phyloP scores from a whole-genome alignment of 2,113 vertebrate genomes.

The Scatophagus argus region DNA sequence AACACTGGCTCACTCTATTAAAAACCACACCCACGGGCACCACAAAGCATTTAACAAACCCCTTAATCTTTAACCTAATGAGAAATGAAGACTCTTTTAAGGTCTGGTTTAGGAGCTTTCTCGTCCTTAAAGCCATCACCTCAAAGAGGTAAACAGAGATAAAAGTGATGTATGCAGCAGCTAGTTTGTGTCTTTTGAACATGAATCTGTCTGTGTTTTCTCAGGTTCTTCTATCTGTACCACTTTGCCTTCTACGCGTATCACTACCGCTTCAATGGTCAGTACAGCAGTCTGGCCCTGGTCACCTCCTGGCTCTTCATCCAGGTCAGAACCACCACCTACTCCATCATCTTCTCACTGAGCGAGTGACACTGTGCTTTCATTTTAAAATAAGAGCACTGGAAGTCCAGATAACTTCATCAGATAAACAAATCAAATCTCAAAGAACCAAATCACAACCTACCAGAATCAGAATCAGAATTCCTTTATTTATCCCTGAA shows the following conservation, averaged over 20 bases:
- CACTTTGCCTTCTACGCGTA: conserved; percentile 99
- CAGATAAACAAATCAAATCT: neutral
- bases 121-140: too few species aligned
- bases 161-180: too few species aligned
- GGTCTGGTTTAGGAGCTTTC: too few species aligned
- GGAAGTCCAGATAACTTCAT: neutral
- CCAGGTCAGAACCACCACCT: conserved; percentile 84
- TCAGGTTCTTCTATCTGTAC: conserved; percentile 98
- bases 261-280: conserved; percentile 98
- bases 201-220: neutral
- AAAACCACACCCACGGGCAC: neutral
- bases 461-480: too few species aligned
- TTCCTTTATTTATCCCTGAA: too few species aligned
- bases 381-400: neutral
- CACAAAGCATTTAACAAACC: too few species aligned
- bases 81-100: too few species aligned
- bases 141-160: too few species aligned
- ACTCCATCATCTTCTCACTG: neutral
- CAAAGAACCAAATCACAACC: too few species aligned
- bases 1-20: neutral
- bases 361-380: neutral
- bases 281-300: conserved; percentile 97
- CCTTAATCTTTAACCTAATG: too few species aligned
- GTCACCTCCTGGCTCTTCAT: conserved; percentile 99
- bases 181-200: neutral